A percentile compares a stretch with the other conserved stretches of the same genome.
These are phyloP conservation scores for Lasioglossum baleicum DNA, from an alignment of 1,140 invertebrate genomes.

Conservation along the genomic window DNA sequence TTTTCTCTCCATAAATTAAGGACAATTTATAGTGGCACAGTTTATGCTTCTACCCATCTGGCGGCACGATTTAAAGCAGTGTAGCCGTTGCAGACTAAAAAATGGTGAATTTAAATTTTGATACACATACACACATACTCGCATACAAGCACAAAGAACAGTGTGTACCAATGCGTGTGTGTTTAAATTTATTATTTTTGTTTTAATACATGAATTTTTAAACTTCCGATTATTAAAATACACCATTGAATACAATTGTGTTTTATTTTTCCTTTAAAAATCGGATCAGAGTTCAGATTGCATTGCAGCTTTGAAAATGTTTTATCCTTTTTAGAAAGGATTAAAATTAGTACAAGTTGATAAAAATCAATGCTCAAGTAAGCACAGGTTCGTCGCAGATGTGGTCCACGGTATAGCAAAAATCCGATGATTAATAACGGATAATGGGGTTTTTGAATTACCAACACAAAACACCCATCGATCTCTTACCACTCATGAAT, in stretches of 20 bases:
- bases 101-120: conserved; percentile 3
- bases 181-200: too few species aligned
- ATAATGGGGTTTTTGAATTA: conserved; percentile 23
- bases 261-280: too few species aligned
- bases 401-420: conserved; percentile 3
- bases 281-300: too few species aligned
- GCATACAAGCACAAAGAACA: not conserved
- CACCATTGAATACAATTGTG: too few species aligned
- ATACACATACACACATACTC: not conserved
- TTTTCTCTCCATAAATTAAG: conserved; percentile 7
- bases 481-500: conserved; percentile 54
- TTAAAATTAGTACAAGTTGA: too few species aligned
- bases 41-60: conserved; percentile 10
- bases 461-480: conserved; percentile 30
- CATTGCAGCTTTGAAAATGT: too few species aligned
- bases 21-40: not conserved
- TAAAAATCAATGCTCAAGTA: not conserved
- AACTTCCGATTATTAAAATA: too few species aligned
- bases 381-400: not conserved
- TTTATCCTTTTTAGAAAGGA: not conserved
- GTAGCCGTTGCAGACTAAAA: not conserved
- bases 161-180: too few species aligned
- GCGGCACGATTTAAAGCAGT: conserved; percentile 4
- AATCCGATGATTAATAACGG: conserved; percentile 36
- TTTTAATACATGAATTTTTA: too few species aligned